phyloP scores from a whole-genome alignment of 2,888 invertebrate genomes.

The Sepiola atlantica region DNA sequence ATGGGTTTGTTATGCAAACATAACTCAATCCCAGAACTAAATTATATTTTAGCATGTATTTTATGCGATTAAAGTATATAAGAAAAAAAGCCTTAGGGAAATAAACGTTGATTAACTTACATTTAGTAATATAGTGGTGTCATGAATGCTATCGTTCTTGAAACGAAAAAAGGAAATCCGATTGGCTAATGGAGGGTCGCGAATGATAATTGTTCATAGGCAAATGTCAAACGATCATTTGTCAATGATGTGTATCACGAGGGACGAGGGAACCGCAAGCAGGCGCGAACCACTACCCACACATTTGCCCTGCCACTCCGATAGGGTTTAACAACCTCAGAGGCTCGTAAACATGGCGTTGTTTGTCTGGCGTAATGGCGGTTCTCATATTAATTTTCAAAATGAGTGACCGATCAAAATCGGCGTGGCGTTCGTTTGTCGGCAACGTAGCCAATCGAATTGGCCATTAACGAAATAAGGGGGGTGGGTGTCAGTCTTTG shows the following conservation, averaged over 20 bases:
- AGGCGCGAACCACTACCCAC: not conserved
- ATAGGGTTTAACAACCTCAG: not conserved
- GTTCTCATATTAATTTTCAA: not conserved
- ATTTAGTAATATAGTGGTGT: no score
- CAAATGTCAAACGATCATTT: not conserved
- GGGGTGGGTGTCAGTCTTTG: no score
- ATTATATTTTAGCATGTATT: no score
- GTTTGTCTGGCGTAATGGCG: not conserved
- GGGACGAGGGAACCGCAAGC: not conserved
- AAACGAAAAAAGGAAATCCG: no score
- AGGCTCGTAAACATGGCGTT: not conserved
- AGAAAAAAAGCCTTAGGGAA: no score
- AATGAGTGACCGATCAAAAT: not conserved
- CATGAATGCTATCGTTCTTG: no score
- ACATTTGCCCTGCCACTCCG: not conserved
- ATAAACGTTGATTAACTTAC: no score
- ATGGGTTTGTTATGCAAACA: no score
- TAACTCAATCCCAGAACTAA: no score
- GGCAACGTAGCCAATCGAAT: not conserved
- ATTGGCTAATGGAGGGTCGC: not conserved
- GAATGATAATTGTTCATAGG: not conserved
- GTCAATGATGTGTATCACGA: not conserved
- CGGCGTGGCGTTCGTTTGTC: not conserved
- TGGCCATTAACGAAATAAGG: not conserved
- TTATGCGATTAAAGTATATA: no score